These are phyloP conservation scores for Penaeus indicus DNA, from an alignment of 1,140 invertebrate species.

Conservation along the genomic window DNA sequence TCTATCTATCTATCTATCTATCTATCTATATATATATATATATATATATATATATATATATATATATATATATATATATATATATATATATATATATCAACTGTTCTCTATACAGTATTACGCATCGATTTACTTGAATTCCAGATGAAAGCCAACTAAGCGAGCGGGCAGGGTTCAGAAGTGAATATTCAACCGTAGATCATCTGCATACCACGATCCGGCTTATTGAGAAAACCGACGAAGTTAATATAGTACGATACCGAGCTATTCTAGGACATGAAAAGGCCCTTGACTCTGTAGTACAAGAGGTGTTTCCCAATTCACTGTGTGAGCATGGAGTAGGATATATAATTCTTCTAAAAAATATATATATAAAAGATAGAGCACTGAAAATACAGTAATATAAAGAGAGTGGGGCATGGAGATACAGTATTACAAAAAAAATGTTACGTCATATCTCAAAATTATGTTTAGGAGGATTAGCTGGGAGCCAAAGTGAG, in stretches of 20 bases:
- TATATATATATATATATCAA: not conserved
- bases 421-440: too few species aligned
- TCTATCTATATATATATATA: not conserved
- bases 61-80: not conserved
- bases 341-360: too few species aligned
- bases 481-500: too few species aligned
- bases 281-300: not conserved
- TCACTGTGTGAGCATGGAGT: too few species aligned
- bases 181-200: not conserved
- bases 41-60: not conserved
- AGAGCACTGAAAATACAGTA: too few species aligned
- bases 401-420: too few species aligned
- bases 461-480: too few species aligned
- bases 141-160: not conserved
- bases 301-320: too few species aligned
- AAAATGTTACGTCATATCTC: too few species aligned
- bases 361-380: too few species aligned
- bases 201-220: not conserved
- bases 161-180: not conserved
- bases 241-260: not conserved
- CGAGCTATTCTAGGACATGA: not conserved
- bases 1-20: not conserved
- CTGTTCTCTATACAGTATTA: not conserved
- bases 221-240: not conserved
- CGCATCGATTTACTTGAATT: not conserved